Evolutionary conservation across 2,888 invertebrate species (phyloP).

Genomic region (Dorcus parallelipipedus): DNA sequence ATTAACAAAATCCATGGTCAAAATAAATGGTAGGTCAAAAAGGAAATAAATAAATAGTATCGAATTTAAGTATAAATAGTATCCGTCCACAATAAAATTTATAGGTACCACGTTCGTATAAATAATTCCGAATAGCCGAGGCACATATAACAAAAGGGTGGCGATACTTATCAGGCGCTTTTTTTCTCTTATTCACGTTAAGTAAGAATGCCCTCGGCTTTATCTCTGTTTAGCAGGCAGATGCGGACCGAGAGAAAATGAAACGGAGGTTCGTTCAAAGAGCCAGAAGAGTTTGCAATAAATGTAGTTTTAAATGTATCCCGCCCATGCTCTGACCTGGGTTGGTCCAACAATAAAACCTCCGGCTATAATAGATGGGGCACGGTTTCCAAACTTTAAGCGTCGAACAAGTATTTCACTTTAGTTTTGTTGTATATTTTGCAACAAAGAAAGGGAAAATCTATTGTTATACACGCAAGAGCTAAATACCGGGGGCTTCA

Average conservation of each 20-base stretch:
- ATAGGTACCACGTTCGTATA: not conserved
- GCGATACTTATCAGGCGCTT: slow-evolving; percentile 13
- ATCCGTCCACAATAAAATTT: no score
- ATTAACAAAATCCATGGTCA: no score
- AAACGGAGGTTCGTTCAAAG: not conserved
- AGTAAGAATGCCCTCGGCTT: not conserved
- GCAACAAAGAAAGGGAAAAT: no score
- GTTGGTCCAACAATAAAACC: slow-evolving; percentile 43
- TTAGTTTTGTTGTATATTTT: slow-evolving; percentile 15
- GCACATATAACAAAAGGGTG: slow-evolving; percentile 16
- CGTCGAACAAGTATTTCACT: slow-evolving; percentile 18
- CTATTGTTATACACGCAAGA: no score
- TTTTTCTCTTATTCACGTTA: slow-evolving; percentile 11
- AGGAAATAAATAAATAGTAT: no score
- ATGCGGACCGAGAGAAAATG: not conserved
- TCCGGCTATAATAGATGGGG: slow-evolving; percentile 42
- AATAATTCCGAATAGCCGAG: slow-evolving; percentile 10
- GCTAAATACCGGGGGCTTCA: no score
- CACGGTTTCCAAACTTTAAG: slow-evolving; percentile 19
- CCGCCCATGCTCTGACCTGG: slow-evolving; percentile 37
- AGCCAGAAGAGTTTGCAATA: slow-evolving; percentile 21
- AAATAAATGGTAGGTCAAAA: no score
- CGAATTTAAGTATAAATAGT: no score
- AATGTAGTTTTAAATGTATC: slow-evolving; percentile 35
- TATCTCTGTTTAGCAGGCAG: not conserved